These are phyloP conservation scores for Telenomus remus DNA, from an alignment of 1,140 invertebrate species.

Conservation along the genomic window DNA sequence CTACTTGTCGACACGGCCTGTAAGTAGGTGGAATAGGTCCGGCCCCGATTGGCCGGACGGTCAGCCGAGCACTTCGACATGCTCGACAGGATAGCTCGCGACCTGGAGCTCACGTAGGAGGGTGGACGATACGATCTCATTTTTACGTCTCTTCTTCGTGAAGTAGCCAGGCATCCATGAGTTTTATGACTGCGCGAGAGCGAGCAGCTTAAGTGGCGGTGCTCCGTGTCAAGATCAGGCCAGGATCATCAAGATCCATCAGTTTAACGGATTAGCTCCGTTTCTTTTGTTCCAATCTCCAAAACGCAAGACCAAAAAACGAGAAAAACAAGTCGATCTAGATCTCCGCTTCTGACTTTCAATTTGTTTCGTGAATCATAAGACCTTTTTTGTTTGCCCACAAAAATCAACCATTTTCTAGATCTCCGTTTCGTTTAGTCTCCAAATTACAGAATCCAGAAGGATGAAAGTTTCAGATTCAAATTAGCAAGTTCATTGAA, in stretches of 20 bases:
- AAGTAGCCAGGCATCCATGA: constrained; percentile 29
- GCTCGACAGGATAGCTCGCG: constrained; percentile 42
- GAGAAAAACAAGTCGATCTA: background rate
- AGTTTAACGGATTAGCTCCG: constrained; percentile 30
- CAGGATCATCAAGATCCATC: constrained; percentile 43
- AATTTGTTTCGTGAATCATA: too few species aligned
- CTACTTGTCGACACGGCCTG: constrained; percentile 43
- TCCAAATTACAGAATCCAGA: too few species aligned
- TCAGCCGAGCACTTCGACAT: constrained; percentile 35
- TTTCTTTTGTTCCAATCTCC: constrained; percentile 39
- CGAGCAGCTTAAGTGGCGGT: constrained; percentile 27
- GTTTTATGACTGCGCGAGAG: constrained; percentile 43
- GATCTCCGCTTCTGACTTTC: too few species aligned
- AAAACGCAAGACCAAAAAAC: constrained; percentile 4
- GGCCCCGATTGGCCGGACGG: constrained; percentile 36
- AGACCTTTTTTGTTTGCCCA: too few species aligned
- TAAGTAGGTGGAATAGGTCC: constrained; percentile 49
- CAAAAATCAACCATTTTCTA: too few species aligned
- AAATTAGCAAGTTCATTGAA: too few species aligned
- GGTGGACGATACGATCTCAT: constrained; percentile 49
- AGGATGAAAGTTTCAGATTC: too few species aligned
- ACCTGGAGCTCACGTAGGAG: constrained; percentile 46
- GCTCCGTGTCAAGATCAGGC: constrained; percentile 39
- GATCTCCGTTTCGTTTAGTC: too few species aligned
- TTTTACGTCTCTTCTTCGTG: constrained; percentile 48